phyloP scores from a whole-genome alignment of 2,797 vertebrate genomes.

The Catamblyrhynchus diadema region DNA sequence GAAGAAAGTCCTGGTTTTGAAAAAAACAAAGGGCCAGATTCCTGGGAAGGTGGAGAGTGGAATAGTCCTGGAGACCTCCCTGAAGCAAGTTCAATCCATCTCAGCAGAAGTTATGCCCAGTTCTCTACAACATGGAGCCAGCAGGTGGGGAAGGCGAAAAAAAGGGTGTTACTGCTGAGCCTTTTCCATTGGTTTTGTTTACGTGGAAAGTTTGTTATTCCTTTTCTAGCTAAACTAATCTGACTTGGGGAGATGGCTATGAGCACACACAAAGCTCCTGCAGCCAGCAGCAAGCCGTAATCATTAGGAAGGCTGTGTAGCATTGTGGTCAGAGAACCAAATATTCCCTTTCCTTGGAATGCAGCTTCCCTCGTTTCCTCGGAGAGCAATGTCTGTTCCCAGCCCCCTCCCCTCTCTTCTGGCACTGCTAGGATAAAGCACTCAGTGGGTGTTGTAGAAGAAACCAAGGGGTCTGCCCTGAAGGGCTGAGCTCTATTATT shows the following conservation, averaged over 20 bases:
- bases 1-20: background rate
- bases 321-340: background rate
- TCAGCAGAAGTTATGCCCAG: accelerated
- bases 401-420: background rate
- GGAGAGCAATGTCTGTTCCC: background rate
- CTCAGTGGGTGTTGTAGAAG: background rate
- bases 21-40: background rate
- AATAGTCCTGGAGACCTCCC: background rate
- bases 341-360: background rate
- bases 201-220: background rate
- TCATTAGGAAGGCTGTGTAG: background rate
- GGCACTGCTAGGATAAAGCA: background rate
- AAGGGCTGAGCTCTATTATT: background rate
- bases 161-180: background rate
- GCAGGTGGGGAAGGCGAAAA: background rate
- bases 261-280: background rate
- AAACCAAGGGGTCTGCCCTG: background rate
- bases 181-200: background rate
- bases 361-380: background rate
- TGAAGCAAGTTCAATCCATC: background rate
- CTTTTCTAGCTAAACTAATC: background rate
- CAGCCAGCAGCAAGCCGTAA: background rate
- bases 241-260: background rate
- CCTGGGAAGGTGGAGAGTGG: background rate
- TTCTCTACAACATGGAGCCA: background rate